Percentiles rank a stretch among this genome's conserved stretches.
Evolutionary conservation across 1,140 invertebrate genomes (phyloP).

Genomic region (Hylyphantes graminicola): DNA sequence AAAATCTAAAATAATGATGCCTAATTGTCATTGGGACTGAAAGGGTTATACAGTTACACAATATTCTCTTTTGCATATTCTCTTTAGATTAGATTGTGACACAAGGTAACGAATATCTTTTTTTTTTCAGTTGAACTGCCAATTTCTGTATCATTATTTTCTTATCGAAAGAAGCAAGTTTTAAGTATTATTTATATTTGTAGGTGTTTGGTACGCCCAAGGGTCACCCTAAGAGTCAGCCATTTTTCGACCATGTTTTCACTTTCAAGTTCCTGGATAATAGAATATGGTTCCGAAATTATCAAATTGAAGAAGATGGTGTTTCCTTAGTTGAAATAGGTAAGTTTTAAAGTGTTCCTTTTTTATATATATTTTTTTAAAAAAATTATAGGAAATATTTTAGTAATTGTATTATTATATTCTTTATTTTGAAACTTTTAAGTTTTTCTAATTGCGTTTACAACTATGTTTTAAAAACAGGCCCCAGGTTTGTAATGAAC

Average conservation of each 20-base stretch:
- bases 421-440: not conserved
- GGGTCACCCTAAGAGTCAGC: slow-evolving; percentile 97
- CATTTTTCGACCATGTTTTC: slow-evolving; percentile 98
- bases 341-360: slow-evolving; percentile 62
- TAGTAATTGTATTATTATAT: not conserved
- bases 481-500: slow-evolving; percentile 96
- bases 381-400: not conserved
- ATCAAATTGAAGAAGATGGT: slow-evolving; percentile 96
- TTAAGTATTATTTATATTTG: slow-evolving; percentile 60
- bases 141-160: too few species aligned
- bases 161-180: too few species aligned
- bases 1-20: too few species aligned
- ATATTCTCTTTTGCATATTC: too few species aligned
- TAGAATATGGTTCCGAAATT: slow-evolving; percentile 98
- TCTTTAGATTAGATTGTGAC: too few species aligned
- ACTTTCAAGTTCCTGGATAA: slow-evolving; percentile 93
- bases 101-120: too few species aligned
- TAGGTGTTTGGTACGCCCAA: slow-evolving; percentile 96
- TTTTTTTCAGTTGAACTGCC: too few species aligned
- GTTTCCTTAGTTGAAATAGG: slow-evolving; percentile 95
- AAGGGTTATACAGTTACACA: too few species aligned
- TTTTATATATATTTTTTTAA: not conserved
- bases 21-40: too few species aligned
- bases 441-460: not conserved
- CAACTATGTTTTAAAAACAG: slow-evolving; percentile 62